Conservation (phyloP, 2,888 invertebrate genomes). For the Heliconius hortense region DNA sequence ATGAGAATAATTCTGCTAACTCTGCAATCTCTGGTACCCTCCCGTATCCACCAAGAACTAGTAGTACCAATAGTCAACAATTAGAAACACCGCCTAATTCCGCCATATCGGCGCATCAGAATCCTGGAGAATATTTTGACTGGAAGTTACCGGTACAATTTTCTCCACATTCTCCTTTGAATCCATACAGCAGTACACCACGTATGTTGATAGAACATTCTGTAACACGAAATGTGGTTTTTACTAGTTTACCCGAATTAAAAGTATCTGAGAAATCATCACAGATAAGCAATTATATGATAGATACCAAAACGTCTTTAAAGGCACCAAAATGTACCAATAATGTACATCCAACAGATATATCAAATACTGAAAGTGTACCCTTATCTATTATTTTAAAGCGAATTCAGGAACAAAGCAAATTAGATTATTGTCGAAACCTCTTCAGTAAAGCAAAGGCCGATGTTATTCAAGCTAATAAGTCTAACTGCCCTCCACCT, state of each 20-base stretch:
- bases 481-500: constrained; percentile 43
- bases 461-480: constrained; percentile 44
- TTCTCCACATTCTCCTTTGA: not conserved
- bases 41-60: not conserved
- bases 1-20: constrained; percentile 17
- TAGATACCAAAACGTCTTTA: not conserved
- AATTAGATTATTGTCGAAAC: constrained; percentile 45
- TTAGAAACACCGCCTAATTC: constrained; percentile 29
- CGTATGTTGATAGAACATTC: constrained; percentile 11
- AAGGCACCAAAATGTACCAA: constrained; percentile 3
- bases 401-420: constrained; percentile 54
- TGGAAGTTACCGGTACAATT: constrained; percentile 14
- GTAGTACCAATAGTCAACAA: not conserved
- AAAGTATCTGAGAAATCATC: not conserved
- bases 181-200: constrained; percentile 10
- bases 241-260: constrained; percentile 8
- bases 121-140: constrained; percentile 42
- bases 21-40: constrained; percentile 40
- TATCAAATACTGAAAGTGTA: constrained; percentile 39
- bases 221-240: constrained; percentile 18
- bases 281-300: not conserved
- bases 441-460: constrained; percentile 35
- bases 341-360: constrained; percentile 6
- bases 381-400: constrained; percentile 58
- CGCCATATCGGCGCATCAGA: constrained; percentile 44